Base-by-base conservation (phyloP, 2,113 vertebrate genomes). In the Oncorhynchus mykiss region DNA sequence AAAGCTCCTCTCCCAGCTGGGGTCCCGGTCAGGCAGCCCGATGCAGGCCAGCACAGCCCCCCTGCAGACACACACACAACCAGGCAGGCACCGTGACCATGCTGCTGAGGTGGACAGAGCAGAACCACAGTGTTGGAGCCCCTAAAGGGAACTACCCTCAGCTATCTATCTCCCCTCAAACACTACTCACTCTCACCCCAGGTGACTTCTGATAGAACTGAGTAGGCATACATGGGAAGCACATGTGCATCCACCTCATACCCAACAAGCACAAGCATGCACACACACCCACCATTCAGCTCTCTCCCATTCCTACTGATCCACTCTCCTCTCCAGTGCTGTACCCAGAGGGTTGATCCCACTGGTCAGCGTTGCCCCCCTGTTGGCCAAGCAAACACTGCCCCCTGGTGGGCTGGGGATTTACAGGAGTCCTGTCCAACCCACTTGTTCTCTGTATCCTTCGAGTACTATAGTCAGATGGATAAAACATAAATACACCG, bases 31-130 rank as follows among this genome's bases (percentile, higher is more conserved):
- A 3, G 96, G 91, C 72, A 99, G 93, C 57, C 98, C 97, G 67
- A 99, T 99, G 87, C 97, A 99, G 81, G 94, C 94, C 82, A 99
- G 95, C 64, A 94, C 92, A 22, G 96, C 91, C 86, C 94, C 96
- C 74, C 97, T 99, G 88, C 80, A 88, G 84, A 83, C 39, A 45
- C 39, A 45, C 72, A 71, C 54, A 64, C 12, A 76, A 34, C 5
- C 22, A 71, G n/a, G n/a, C 65, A 66, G n/a, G 66, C 64, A 11
- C 60, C 18, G 6, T 54, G 51, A 54, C 51, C 51, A 54, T 54
- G 51, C 51, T 54, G 16, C 51, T 14, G 51, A 45, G 45, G 39
- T 12, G 39, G 39, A 45, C 31, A 31, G 39, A 25, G 22, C 64
- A 22, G 54, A 18, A 75, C 51, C 69, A 66, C 49, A 18, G 49